These are phyloP conservation scores for Drosophila dunni DNA, from an alignment of 1,140 invertebrate species.

Conservation along the genomic window DNA sequence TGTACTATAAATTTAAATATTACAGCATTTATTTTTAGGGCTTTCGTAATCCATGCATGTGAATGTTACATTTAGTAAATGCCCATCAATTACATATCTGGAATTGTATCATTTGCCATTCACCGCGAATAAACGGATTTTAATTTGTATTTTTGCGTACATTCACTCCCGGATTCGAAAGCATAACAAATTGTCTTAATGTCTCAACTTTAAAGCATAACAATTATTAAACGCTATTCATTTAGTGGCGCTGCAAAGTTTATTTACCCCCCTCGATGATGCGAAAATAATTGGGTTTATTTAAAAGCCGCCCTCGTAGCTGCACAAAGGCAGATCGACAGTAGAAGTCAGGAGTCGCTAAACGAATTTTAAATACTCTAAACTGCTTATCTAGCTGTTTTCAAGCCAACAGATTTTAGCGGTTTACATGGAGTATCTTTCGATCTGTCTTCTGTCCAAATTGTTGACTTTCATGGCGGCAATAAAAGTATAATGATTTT, in stretches of 20 bases:
- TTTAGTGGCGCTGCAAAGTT: not conserved
- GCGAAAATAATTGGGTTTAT: too few species aligned
- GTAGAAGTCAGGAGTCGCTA: too few species aligned
- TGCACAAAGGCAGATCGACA: too few species aligned
- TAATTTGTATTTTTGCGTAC: not conserved
- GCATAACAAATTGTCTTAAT: constrained; percentile 1
- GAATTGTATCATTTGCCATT: constrained; percentile 4
- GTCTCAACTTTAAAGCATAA: not conserved
- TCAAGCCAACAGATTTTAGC: not conserved
- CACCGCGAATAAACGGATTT: not conserved
- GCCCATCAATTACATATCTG: not conserved
- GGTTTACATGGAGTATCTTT: not conserved
- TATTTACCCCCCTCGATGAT: too few species aligned
- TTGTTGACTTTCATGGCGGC: constrained; percentile 6
- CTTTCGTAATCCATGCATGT: too few species aligned
- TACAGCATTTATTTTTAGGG: too few species aligned
- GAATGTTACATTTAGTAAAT: not conserved
- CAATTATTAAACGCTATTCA: not conserved
- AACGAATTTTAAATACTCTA: constrained; percentile 31
- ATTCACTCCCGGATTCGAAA: constrained; percentile 3
- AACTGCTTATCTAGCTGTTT: not conserved
- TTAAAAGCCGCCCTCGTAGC: too few species aligned
- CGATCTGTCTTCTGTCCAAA: not conserved
- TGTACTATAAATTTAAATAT: too few species aligned
- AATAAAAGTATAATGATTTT: constrained; percentile 11